Percentiles rank a stretch among this genome's conserved stretches.
phyloP scores from a whole-genome alignment of 2,888 invertebrate species.

The Tetropium fuscum region DNA sequence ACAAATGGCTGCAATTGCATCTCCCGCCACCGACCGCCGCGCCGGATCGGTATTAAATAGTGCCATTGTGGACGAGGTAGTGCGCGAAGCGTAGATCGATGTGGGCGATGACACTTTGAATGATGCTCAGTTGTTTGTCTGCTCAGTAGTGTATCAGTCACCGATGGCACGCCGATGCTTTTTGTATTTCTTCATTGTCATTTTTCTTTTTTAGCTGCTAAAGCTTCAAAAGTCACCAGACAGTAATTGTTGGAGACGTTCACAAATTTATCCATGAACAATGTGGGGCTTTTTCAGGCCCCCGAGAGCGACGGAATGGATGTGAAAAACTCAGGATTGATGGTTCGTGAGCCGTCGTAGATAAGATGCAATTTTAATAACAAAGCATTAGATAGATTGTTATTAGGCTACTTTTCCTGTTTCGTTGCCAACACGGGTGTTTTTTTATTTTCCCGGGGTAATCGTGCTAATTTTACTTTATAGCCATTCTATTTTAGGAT shows the following conservation, averaged over 20 bases:
- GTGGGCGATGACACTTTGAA: constrained; percentile 53
- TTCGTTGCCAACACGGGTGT: constrained; percentile 1
- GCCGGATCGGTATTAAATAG: constrained; percentile 25
- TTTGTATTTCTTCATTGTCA: constrained; percentile 45
- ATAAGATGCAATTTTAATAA: constrained; percentile 40
- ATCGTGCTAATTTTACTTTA: constrained; percentile 3
- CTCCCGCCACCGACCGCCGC: not conserved
- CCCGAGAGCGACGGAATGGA: constrained; percentile 9
- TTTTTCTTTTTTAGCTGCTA: constrained; percentile 45
- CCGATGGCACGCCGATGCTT: constrained; percentile 28
- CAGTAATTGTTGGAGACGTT: constrained; percentile 51
- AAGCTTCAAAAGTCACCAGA: constrained; percentile 46
- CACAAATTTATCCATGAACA: constrained; percentile 45
- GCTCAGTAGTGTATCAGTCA: constrained; percentile 51
- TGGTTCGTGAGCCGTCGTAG: constrained; percentile 23
- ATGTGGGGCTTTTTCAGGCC: constrained; percentile 33
- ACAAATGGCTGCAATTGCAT: constrained; percentile 23
- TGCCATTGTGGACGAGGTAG: constrained; percentile 28
- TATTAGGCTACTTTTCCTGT: constrained; percentile 16
- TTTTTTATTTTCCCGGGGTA: constrained; percentile 5
- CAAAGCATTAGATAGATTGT: constrained; percentile 35
- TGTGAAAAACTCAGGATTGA: constrained; percentile 38
- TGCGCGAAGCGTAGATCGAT: constrained; percentile 46
- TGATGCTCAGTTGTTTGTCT: constrained; percentile 53
- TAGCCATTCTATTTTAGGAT: not conserved